Evolutionary conservation across 2,888 invertebrate species (phyloP), one percentile per base, ranked within the genome.

Genomic region (Nephrotoma flavescens): DNA sequence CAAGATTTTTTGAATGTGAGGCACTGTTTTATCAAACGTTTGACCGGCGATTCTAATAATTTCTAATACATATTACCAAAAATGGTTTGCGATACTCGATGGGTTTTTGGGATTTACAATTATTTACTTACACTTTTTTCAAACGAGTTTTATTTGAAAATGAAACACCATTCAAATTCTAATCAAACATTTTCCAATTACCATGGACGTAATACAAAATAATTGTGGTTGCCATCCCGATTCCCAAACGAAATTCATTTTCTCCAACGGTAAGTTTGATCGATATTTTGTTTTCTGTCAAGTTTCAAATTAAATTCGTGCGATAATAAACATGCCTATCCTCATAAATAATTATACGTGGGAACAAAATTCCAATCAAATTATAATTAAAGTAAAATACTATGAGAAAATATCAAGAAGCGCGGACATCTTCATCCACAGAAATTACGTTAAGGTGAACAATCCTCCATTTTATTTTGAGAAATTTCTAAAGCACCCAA

Each of bases 391-490:
- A 88, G 93, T 96, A 42, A 95, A 95, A 5, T 89, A 96, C 86
- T 94, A 93, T 89, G 94, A 94, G 6, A 92, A 93, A 0, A 93
- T 92, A 88, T 92, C 93, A 42, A 94, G 93, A 87, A 87, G 86
- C 9, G 93, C 95, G 0, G 95, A 96, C 90, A 90, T 96, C 83
- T 94, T 96, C 88, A 94, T 95, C 0, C 93, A 95, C 0, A 93
- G 94, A 87, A 93, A 93, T 88, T 96, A 96, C 90, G 90, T 96
- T 9, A 96, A 96, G 92, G 94, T 94, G 0, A 94, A 95, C 89
- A 96, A 93, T 89, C 93, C 93, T 42, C 95, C 96, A 5, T 96
- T 94, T 90, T 92, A 96, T 87, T 95, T 96, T 89, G 97, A 97
- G 92, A 92, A 94, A 71, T 94, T 96, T 90, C 92, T 96, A n/a